A percentile compares a stretch with the other conserved stretches of the same genome.
phyloP scores from a whole-genome alignment of 2,797 vertebrate genomes.

The Chloroceryle amazona region DNA sequence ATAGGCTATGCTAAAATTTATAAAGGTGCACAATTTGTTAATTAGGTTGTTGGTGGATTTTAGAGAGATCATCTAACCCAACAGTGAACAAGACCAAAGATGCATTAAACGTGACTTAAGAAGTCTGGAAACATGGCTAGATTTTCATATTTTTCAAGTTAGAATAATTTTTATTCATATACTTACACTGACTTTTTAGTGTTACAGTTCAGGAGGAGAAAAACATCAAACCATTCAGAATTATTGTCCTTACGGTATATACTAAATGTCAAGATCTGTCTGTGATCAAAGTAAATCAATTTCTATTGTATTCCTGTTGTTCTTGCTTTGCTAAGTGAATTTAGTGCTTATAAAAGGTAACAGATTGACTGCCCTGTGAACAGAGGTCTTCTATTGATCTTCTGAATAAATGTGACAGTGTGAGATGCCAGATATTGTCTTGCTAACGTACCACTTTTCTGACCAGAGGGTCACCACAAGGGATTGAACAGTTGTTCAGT shows the following conservation, averaged over 20 bases:
- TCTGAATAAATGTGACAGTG: neutral
- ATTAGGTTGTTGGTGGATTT: neutral
- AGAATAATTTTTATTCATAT: neutral
- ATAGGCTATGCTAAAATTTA: neutral
- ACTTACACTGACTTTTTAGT: neutral
- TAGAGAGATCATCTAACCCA: neutral
- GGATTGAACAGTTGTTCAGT: neutral
- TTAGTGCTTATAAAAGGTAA: neutral
- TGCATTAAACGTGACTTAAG: neutral
- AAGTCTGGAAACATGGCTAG: neutral
- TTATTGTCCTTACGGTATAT: neutral
- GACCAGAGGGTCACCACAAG: neutral
- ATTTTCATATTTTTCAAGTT: neutral
- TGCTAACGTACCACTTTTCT: neutral
- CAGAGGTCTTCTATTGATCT: slow-evolving; percentile 1
- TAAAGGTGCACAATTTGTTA: neutral
- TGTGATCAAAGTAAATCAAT: slow-evolving; percentile 30
- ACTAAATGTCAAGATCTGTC: slow-evolving; percentile 32
- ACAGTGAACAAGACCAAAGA: neutral
- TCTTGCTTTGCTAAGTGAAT: slow-evolving; percentile 23
- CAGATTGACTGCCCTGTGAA: neutral
- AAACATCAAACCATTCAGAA: neutral
- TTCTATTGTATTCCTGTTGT: neutral
- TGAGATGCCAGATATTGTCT: neutral
- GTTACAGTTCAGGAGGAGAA: neutral